Base-by-base conservation (phyloP, 1,140 invertebrate genomes). In the Pogonognathellus flavescens region DNA sequence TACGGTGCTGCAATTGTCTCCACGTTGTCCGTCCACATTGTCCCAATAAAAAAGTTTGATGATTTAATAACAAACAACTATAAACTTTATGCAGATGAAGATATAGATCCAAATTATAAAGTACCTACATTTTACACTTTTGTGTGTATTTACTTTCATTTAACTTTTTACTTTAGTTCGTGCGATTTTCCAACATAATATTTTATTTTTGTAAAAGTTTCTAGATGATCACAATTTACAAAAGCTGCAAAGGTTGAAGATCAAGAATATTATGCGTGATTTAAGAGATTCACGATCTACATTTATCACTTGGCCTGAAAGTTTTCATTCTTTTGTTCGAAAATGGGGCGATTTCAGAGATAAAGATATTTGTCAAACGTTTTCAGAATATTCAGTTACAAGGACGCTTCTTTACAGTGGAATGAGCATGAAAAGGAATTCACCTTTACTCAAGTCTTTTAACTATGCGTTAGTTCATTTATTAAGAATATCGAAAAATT, bases 401-500 rank as follows among this genome's bases (percentile, higher is more conserved):
- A 18, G 60, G 0, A 62, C 60, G 10, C 25, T 22, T 62, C 18
- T 62, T 5, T 62, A 62, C 60, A 62, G 60, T 62, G 60, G 18
- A 6, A 62, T 62, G 60, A 22, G 6, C 20, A 62, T 20, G 60
- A 7, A 25, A 22, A 1, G 13, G 18, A 8, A 62, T 11, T 22
- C n/a, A 11, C 59, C 59, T 62, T 22, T 62, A 1, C 20, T 62
- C 18, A 4, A 62, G 13, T 25, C 60, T 10, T 62, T 62, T 9
- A 62, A 62, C 13, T 62, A 62, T 62, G 60, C 60, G 60, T 62
- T 16, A 59, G 57, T 59, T n/a, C n/a, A n/a, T n/a, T n/a, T n/a
- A n/a, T n/a, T n/a, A n/a, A n/a, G n/a, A n/a, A n/a, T n/a, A n/a
- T n/a, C n/a, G n/a, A n/a, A n/a, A n/a, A n/a, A n/a, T n/a, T n/a